Base-by-base conservation (phyloP, 2,888 invertebrate genomes). In the Hanleya hanleyi region DNA sequence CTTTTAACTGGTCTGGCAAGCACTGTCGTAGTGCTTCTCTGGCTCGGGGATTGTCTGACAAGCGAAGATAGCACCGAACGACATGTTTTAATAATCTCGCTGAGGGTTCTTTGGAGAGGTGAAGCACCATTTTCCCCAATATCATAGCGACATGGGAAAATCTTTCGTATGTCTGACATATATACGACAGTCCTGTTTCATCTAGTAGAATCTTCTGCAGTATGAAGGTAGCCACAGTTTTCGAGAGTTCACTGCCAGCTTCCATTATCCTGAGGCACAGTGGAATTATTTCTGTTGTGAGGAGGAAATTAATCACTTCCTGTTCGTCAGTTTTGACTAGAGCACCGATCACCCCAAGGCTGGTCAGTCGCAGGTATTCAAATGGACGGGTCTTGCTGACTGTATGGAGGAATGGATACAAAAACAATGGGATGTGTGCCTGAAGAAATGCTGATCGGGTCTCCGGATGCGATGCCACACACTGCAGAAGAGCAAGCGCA, bases 81-180 rank as follows among this genome's bases (percentile, higher is more conserved):
- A 99, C 99, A 93, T 99, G 99, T 90, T 99, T 99, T 70, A 99
- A 92, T 22, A 99, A 92, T 73, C 99, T 93, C 5, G 97, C 96
- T 0, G 98, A 99, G 4, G 98, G 98, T 89, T 99, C 99, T 91
- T 98, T 98, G 7, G 98, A 97, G 83, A 99, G 92, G 29, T 98
- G 96, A 71, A 99, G 92, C 50, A 99, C 99, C 99, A 99, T 99
- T 93, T 99, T 99, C 29, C 99, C 99, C 90, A 99, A 92, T 86
- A 99, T 99, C 95, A 99, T 99, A 75, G 99, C 99, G 29, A 99
- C 99, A 92, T 99, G 99, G 67, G 98, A 98, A 91, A 99, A 99
- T 86, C 99, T 93, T 89, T 99, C 99, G 91, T 99, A 99, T 0
- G 99, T 99, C 92, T 99, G 99, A 90, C 99, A 99, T 82, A 99